These are phyloP conservation scores for Triplophysa dalaica DNA, from an alignment of 2,113 vertebrate genomes.

Conservation along the genomic window DNA sequence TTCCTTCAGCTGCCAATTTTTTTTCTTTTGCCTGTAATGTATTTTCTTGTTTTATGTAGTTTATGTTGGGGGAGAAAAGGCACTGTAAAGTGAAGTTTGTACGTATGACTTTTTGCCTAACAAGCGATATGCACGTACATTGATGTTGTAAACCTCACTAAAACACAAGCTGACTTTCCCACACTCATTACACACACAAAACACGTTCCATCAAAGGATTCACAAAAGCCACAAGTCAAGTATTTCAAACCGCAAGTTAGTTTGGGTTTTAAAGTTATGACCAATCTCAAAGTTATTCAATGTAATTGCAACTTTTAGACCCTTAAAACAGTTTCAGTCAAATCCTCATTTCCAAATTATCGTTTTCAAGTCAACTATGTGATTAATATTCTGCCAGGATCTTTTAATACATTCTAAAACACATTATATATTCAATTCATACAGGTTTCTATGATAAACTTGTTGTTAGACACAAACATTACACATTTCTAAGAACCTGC, in stretches of 20 bases:
- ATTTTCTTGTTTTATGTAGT: slow-evolving; percentile 53
- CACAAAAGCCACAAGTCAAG: slow-evolving; percentile 17
- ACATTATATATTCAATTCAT: background rate
- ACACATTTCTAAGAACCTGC: no score
- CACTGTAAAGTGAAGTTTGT: slow-evolving; percentile 32
- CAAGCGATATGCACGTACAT: slow-evolving; percentile 26
- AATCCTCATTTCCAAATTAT: no score
- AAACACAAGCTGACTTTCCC: slow-evolving; percentile 30
- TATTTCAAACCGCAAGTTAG: slow-evolving; percentile 12
- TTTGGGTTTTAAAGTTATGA: background rate
- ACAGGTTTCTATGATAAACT: no score
- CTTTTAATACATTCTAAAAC: background rate
- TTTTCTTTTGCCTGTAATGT: slow-evolving; percentile 17
- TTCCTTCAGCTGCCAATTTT: slow-evolving; percentile 58
- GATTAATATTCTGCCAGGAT: background rate
- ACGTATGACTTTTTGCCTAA: slow-evolving; percentile 28
- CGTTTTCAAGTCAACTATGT: no score
- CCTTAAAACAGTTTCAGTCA: background rate
- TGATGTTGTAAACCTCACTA: slow-evolving; percentile 29
- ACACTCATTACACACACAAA: slow-evolving; percentile 22
- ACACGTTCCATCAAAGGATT: background rate
- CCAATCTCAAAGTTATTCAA: background rate
- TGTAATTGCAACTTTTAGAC: background rate
- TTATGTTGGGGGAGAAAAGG: slow-evolving; percentile 54
- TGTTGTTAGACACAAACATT: no score